Evolutionary conservation across 2,113 vertebrate species (phyloP).

Genomic region (Brachypteracias leptosomus): DNA sequence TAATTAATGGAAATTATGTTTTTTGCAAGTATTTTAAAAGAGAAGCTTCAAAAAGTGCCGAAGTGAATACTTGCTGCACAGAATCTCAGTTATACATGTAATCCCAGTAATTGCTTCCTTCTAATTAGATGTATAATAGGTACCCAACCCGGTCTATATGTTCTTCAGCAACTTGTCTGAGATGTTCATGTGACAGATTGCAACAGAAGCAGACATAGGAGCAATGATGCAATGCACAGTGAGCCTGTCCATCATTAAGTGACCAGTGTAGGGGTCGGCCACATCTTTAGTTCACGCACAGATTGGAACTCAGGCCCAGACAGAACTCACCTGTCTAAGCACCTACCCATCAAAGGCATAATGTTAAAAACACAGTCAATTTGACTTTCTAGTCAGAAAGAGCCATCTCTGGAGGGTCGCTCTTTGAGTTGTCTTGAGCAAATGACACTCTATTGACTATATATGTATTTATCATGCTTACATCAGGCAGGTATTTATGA

Average conservation of each 20-base stretch:
- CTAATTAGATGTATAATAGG: slow-evolving; percentile 46
- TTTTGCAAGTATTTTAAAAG: not conserved
- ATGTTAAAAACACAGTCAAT: not conserved
- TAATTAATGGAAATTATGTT: not conserved
- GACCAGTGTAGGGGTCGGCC: not conserved
- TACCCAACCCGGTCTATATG: slow-evolving; percentile 51
- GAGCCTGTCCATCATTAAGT: not conserved
- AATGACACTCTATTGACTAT: not conserved
- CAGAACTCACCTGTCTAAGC: not conserved
- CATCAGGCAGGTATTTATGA: not conserved
- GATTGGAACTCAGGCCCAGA: not conserved
- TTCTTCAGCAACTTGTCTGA: slow-evolving; percentile 41
- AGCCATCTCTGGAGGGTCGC: not conserved
- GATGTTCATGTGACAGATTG: not conserved
- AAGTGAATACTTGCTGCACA: not conserved
- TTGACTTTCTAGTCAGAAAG: not conserved
- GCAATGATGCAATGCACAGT: not conserved
- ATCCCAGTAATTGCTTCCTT: slow-evolving; percentile 48
- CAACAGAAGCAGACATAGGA: slow-evolving; percentile 28
- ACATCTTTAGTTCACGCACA: not conserved
- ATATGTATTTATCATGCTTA: not conserved
- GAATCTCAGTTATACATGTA: not conserved
- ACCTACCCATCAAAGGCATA: not conserved
- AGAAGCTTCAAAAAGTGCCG: not conserved
- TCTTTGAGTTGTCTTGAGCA: not conserved